Evolutionary conservation across 2,113 vertebrate species (phyloP).

Genomic region (Forbesichthys papilliferus): DNA sequence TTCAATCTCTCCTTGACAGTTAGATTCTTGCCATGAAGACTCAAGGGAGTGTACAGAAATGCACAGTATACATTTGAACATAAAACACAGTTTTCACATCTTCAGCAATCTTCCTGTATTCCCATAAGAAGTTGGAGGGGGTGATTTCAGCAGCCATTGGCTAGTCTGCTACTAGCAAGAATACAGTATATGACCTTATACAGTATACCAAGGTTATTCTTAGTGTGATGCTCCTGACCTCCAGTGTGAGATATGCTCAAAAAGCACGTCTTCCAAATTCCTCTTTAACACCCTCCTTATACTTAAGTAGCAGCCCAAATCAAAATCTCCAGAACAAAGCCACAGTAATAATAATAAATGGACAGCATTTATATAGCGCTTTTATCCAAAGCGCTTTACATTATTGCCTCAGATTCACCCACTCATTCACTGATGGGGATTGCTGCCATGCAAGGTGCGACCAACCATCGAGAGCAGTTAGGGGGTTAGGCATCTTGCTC

Average conservation of each 20-base stretch:
- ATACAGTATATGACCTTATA: background rate
- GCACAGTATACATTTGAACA: background rate
- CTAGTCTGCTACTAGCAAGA: background rate
- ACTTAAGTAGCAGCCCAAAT: slow-evolving; percentile 19
- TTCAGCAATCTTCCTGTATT: slow-evolving; percentile 18
- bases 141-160: background rate
- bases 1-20: background rate
- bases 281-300: slow-evolving; percentile 41
- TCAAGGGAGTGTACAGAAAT: slow-evolving; percentile 1
- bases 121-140: slow-evolving; percentile 6
- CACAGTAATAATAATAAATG: slow-evolving; percentile 29
- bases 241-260: slow-evolving; percentile 22
- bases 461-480: no score
- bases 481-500: no score
- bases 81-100: slow-evolving; percentile 5
- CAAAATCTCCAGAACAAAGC: slow-evolving; percentile 6
- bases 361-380: background rate
- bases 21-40: background rate
- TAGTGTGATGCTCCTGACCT: slow-evolving; percentile 9
- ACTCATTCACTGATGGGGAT: no score
- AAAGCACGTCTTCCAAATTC: slow-evolving; percentile 31
- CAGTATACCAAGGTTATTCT: background rate
- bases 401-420: no score
- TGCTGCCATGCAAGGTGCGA: no score
- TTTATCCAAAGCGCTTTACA: no score